Evolutionary conservation across 2,888 invertebrate species (phyloP), one percentile per base, ranked within the genome.

Genomic region (Xanthorhoe spadicearia): DNA sequence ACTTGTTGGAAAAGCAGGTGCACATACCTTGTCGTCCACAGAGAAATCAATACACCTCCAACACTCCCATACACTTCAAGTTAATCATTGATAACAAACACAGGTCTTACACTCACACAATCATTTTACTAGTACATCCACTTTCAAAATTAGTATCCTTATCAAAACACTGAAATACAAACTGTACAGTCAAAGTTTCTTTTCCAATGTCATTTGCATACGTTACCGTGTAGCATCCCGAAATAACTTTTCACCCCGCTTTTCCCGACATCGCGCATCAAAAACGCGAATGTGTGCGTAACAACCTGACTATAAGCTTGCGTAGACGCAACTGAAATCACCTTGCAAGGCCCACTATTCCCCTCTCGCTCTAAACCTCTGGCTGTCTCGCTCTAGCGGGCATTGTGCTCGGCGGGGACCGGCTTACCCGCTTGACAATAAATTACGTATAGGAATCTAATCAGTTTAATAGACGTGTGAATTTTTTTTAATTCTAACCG

Each of bases 321-420:
- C 93, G 92, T 88, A 84, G 84, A 87, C 89, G 90, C 93, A 90
- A 93, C 93, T 93, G 86, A 92, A 91, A 90, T 92, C 92, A 92
- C 93, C 93, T 93, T 93, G 93, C 93, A 93, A 93, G 93, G 93
- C 92, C 92, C 91, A 91, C 87, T 92, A 82, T 85, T 74, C 65
- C 83, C 74, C 76, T 91, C 90, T 87, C 89, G 66, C 76, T 91
- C 85, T 83, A 81, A 87, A 82, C 85, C 71, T 81, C 76, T 84
- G 49, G 54, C 76, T 57, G 74, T 85, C 86, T 77, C 83, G 6
- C 76, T 93, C 90, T 87, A 89, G 88, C 92, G 93, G 92, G 87
- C 92, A 93, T 92, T 93, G 93, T 92, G 91, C 92, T 80, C 78
- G 55, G 48, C 69, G 51, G 75, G 79, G 78, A 84, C 84, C 83